Base-by-base conservation (phyloP, 2,888 invertebrate genomes). In the Pristionchus fissidentatus region DNA sequence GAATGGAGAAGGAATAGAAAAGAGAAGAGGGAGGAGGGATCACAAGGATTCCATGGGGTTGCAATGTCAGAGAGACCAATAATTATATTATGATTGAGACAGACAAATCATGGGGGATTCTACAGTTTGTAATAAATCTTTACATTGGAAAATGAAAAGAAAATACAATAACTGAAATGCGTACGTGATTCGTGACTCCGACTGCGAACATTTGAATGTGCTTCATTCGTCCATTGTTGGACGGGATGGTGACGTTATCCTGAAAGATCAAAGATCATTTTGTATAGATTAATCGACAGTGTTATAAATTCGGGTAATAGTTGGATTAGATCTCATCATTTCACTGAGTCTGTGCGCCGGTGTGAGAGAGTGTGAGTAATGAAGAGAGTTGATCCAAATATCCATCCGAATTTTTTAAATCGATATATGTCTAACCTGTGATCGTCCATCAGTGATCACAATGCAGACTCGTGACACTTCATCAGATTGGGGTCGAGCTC, bases 361-460 rank as follows among this genome's bases (percentile, higher is more conserved):
- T n/a, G n/a, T n/a, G 41, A 73, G 46, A 75, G 43, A 75, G 3
- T 2, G 73, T 2, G 73, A 49, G 19, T 15, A 49, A 19, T 19
- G 73, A 15, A 38, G 22, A 22, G 41, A n/a, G n/a, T n/a, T n/a
- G n/a, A n/a, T n/a, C n/a, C n/a, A n/a, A n/a, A n/a, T 60, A 60
- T 8, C n/a, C 60, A n/a, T 15, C 8, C 26, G 15, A 7, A 32
- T 49, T 52, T 80, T 35, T 22, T 22, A 22, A 62, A 62, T 43
- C 19, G 57, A 29, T 81, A 32, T n/a, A 38, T 38, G n/a, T 29
- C 84, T 19, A 32, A 86, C 85, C 84, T 88, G 90, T 73, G 92
- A 92, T 75, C 91, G 86, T 49, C 93, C 93, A 84, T 93, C 93
- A 7, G 93, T 93, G 84, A 93, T 92, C 5, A 93, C 92, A 75